A percentile compares a stretch with the other conserved stretches of the same genome.
Conservation (phyloP, 1,140 invertebrate species). For the Philopotamus ludificatus region DNA sequence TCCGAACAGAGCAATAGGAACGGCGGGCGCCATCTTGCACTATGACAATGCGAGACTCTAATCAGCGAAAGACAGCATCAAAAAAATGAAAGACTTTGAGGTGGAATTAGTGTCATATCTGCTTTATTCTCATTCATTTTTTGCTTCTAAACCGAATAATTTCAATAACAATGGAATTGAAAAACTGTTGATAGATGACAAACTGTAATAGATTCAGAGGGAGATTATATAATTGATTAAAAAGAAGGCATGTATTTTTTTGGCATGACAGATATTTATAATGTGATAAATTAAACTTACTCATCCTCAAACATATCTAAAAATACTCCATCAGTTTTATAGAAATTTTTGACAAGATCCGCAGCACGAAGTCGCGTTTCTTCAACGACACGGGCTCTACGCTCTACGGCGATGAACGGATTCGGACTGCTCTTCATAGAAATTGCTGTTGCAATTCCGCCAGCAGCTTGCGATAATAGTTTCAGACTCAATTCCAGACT, state of each 20-base stretch:
- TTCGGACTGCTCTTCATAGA: neutral
- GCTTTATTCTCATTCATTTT: no score
- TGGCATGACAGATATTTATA: neutral
- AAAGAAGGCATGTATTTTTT: neutral
- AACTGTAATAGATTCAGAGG: no score
- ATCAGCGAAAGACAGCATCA: no score
- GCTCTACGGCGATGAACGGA: conserved; percentile 57
- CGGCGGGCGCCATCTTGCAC: no score
- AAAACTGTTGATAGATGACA: conserved; percentile 2
- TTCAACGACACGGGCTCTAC: conserved; percentile 63
- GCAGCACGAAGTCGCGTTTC: conserved; percentile 83
- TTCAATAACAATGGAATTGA: no score
- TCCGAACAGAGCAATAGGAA: no score
- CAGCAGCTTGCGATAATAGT: conserved; percentile 65
- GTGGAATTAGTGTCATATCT: no score
- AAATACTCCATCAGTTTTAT: conserved; percentile 98
- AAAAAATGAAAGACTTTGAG: no score
- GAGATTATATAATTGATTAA: no score
- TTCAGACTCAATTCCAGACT: conserved; percentile 87
- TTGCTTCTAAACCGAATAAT: no score
- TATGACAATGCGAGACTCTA: no score
- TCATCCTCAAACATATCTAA: conserved; percentile 99
- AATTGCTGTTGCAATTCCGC: conserved; percentile 33
- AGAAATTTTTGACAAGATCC: conserved; percentile 85
- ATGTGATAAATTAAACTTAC: conserved; percentile 53